Percentiles rank a stretch among this genome's conserved stretches.
These are phyloP conservation scores for Diabrotica virgifera DNA, from an alignment of 1,140 invertebrate genomes.

Conservation along the genomic window DNA sequence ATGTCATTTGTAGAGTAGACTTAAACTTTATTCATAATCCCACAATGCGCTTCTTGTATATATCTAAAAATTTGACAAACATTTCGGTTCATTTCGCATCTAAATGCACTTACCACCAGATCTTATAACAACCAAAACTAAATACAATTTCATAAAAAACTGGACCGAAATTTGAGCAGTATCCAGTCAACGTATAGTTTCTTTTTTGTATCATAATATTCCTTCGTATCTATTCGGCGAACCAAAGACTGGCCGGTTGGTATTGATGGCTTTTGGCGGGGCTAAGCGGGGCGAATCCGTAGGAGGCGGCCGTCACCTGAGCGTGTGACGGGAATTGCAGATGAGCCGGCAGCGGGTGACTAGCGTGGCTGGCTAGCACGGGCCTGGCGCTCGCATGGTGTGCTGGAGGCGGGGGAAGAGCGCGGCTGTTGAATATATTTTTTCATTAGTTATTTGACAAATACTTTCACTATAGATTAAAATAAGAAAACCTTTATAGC, in stretches of 20 bases:
- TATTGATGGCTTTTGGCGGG: slow-evolving; percentile 71
- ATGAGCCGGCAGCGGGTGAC: slow-evolving; percentile 81
- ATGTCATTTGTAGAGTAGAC: no score
- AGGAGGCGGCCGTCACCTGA: slow-evolving; percentile 60
- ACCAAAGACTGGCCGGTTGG: slow-evolving; percentile 70
- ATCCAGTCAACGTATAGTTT: neutral
- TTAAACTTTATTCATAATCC: no score
- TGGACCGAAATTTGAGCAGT: neutral
- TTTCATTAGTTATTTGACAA: neutral
- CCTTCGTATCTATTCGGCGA: slow-evolving; percentile 58
- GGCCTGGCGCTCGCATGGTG: slow-evolving; percentile 78
- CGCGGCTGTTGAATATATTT: slow-evolving; percentile 55
- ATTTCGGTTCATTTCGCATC: slow-evolving; percentile 2
- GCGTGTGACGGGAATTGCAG: slow-evolving; percentile 72
- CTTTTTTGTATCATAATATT: slow-evolving; percentile 1
- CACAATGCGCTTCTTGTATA: neutral
- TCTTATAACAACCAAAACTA: neutral
- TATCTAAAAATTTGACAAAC: slow-evolving; percentile 1
- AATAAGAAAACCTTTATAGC: no score
- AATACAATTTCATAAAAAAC: slow-evolving; percentile 18
- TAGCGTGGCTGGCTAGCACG: slow-evolving; percentile 67
- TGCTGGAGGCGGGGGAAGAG: slow-evolving; percentile 76
- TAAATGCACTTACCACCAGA: neutral
- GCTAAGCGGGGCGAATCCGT: slow-evolving; percentile 68
- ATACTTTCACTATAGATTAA: neutral